These are phyloP conservation scores for Maniola hyperantus DNA, from an alignment of 2,888 invertebrate genomes.

Conservation along the genomic window DNA sequence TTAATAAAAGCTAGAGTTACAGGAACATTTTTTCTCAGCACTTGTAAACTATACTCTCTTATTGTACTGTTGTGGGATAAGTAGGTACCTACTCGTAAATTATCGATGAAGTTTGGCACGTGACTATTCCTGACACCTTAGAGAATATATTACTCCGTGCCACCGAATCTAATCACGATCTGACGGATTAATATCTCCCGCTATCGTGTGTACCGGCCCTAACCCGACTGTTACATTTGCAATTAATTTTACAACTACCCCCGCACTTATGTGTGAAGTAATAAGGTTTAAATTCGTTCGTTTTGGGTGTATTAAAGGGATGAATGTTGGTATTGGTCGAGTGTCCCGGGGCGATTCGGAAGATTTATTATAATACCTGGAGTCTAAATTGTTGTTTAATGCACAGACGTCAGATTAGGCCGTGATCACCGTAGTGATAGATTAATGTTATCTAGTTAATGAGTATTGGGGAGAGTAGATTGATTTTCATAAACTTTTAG, in stretches of 20 bases:
- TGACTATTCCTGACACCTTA: slow-evolving; percentile 64
- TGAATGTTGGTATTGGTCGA: slow-evolving; percentile 51
- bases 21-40: no score
- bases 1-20: no score
- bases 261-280: slow-evolving; percentile 37
- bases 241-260: slow-evolving; percentile 38
- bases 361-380: slow-evolving; percentile 78
- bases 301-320: background rate
- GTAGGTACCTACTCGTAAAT: no score
- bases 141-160: slow-evolving; percentile 78
- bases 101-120: slow-evolving; percentile 36
- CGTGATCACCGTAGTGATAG: slow-evolving; percentile 41
- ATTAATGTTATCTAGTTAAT: slow-evolving; percentile 40
- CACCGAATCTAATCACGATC: slow-evolving; percentile 80
- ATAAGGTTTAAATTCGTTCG: slow-evolving; percentile 43
- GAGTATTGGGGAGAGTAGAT: slow-evolving; percentile 10
- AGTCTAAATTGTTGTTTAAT: slow-evolving; percentile 74
- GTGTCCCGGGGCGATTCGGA: slow-evolving; percentile 61
- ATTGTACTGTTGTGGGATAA: no score
- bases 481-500: slow-evolving; percentile 17
- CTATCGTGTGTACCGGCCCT: slow-evolving; percentile 61
- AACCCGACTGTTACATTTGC: slow-evolving; percentile 63
- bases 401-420: slow-evolving; percentile 63
- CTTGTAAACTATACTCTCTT: no score
- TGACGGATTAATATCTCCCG: slow-evolving; percentile 78